Evolutionary conservation across 2,888 invertebrate species (phyloP).

Genomic region (Ormyrus pomaceus): DNA sequence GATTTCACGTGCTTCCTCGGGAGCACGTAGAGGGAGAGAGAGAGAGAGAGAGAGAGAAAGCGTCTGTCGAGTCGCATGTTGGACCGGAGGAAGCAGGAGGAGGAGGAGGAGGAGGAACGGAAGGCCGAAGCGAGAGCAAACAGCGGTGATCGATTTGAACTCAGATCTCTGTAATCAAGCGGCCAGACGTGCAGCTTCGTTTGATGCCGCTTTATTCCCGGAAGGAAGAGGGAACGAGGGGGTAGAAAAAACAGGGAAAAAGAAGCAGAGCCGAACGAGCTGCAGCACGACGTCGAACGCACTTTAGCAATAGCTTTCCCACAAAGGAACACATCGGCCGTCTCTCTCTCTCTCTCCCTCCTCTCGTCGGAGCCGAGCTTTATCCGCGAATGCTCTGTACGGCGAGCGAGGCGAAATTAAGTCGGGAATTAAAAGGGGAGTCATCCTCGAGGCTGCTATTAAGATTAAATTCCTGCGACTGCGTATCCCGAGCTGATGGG

Average conservation of each 20-base stretch:
- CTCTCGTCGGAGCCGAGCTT: slow-evolving; percentile 11
- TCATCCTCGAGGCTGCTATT: slow-evolving; percentile 19
- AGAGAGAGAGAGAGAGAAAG: slow-evolving; percentile 56
- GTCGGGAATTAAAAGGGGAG: slow-evolving; percentile 48
- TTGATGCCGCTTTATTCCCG: slow-evolving; percentile 56
- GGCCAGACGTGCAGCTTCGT: slow-evolving; percentile 61
- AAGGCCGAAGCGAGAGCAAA: slow-evolving; percentile 57
- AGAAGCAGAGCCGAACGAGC: background rate
- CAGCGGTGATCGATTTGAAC: slow-evolving; percentile 68
- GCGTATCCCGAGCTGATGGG: background rate
- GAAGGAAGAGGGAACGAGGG: slow-evolving; percentile 30
- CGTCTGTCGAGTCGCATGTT: slow-evolving; percentile 43
- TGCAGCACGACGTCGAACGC: slow-evolving; percentile 39
- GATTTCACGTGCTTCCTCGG: slow-evolving; percentile 62
- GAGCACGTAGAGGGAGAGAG: slow-evolving; percentile 60
- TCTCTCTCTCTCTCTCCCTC: background rate
- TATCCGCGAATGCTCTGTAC: slow-evolving; percentile 19
- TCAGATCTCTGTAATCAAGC: slow-evolving; percentile 74
- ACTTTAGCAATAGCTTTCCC: slow-evolving; percentile 44
- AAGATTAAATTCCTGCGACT: slow-evolving; percentile 42
- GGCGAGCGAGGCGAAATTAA: slow-evolving; percentile 40
- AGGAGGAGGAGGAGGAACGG: slow-evolving; percentile 2
- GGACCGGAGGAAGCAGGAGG: slow-evolving; percentile 7
- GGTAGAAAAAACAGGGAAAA: background rate
- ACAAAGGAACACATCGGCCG: slow-evolving; percentile 46